A percentile compares a stretch with the other conserved stretches of the same genome.
These are phyloP conservation scores for Cyrtonyx montezumae DNA, from an alignment of 2,113 vertebrate species.

Conservation along the genomic window DNA sequence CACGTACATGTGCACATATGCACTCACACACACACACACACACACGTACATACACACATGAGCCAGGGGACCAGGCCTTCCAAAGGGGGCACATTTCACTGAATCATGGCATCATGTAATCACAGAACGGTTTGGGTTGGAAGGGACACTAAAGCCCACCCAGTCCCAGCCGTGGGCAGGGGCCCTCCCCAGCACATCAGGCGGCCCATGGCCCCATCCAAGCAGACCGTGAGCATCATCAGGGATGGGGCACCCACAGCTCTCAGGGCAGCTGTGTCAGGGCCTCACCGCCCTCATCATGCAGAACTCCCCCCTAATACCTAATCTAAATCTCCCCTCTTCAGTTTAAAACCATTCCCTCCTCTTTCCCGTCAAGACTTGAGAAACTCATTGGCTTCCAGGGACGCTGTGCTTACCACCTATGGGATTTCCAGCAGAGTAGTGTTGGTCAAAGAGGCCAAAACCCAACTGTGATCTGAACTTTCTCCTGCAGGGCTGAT, in stretches of 20 bases:
- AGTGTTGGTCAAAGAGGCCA: not conserved
- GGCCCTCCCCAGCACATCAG: not conserved
- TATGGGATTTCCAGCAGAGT: not conserved
- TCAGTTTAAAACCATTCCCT: not conserved
- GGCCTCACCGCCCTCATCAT: not conserved
- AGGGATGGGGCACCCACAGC: not conserved
- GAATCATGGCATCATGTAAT: not conserved
- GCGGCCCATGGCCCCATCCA: not conserved
- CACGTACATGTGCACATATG: not conserved
- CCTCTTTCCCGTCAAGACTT: not conserved
- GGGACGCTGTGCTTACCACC: accelerated
- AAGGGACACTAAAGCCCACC: not conserved
- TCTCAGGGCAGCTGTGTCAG: not conserved
- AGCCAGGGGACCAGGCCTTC: not conserved
- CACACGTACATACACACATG: accelerated
- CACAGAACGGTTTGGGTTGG: not conserved
- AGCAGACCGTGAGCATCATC: not conserved
- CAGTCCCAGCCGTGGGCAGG: not conserved
- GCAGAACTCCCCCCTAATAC: not conserved
- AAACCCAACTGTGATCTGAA: not conserved
- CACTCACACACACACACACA: not conserved
- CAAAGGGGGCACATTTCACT: not conserved
- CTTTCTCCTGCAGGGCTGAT: not conserved
- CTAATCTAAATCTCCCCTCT: not conserved
- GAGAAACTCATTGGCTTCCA: not conserved